A percentile compares a stretch with the other conserved stretches of the same genome.
phyloP scores from a whole-genome alignment of 2,888 invertebrate genomes.

The Eristalinus sepulchralis region DNA sequence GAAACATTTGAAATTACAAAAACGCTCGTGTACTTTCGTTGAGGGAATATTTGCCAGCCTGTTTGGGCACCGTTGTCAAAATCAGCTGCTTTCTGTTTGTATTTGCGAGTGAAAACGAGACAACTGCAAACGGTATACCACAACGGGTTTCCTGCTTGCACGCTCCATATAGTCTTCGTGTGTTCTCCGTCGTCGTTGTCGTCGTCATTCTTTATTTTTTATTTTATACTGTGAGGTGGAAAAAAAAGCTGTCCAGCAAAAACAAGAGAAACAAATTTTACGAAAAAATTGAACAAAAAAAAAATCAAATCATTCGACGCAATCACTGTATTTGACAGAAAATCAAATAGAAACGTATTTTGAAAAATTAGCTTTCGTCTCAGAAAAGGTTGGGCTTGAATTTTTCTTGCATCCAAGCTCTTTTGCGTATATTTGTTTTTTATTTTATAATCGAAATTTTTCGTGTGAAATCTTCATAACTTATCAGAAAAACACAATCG shows the following conservation, averaged over 20 bases:
- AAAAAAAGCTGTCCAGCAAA: constrained; percentile 62
- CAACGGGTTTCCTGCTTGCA: constrained; percentile 12
- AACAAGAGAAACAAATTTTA: constrained; percentile 29
- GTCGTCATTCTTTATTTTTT: constrained; percentile 56
- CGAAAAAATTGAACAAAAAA: constrained; percentile 23
- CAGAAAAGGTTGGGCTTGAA: constrained; percentile 44
- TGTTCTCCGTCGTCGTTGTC: constrained; percentile 40
- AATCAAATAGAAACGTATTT: constrained; percentile 49
- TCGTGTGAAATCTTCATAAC: constrained; percentile 28
- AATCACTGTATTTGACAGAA: constrained; percentile 49
- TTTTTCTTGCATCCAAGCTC: constrained; percentile 23
- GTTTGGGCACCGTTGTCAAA: constrained; percentile 60
- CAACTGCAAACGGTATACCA: background rate
- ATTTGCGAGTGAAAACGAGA: constrained; percentile 59
- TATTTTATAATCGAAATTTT: constrained; percentile 40
- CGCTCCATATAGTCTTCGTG: constrained; percentile 25
- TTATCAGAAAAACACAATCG: background rate
- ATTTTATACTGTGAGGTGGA: constrained; percentile 48
- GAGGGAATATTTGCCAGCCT: constrained; percentile 15
- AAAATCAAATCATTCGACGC: constrained; percentile 54
- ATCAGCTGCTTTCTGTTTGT: constrained; percentile 72
- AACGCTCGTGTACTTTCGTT: background rate
- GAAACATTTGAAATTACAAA: background rate
- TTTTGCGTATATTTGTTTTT: constrained; percentile 19
- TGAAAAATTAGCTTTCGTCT: constrained; percentile 31